phyloP scores from a whole-genome alignment of 2,888 invertebrate species.

The Tenthredo notha region DNA sequence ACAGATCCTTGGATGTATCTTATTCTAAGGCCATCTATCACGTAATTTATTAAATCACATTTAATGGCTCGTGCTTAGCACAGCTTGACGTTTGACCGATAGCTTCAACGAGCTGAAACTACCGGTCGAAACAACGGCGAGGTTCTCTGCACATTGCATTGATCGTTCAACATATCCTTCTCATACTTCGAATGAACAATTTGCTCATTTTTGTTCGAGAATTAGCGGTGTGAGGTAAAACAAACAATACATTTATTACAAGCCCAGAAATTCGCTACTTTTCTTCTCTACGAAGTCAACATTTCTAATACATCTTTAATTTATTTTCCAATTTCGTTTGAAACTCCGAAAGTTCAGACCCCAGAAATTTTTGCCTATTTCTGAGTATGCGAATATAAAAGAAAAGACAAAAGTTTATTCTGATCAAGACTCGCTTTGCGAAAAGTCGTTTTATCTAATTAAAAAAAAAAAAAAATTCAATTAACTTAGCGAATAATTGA shows the following conservation, averaged over 20 bases:
- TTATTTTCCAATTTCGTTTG: too few species aligned
- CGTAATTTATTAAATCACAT: constrained; percentile 40
- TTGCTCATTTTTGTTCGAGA: neutral
- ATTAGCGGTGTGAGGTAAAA: neutral
- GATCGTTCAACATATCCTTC: neutral
- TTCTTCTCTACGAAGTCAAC: neutral
- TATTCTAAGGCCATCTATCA: constrained; percentile 33
- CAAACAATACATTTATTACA: neutral
- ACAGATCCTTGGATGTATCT: constrained; percentile 17
- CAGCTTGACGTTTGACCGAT: constrained; percentile 42
- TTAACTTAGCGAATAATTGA: neutral
- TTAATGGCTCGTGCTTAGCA: constrained; percentile 26
- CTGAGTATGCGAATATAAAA: too few species aligned
- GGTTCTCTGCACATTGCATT: neutral
- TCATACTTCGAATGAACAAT: neutral
- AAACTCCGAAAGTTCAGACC: too few species aligned
- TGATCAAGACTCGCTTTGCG: too few species aligned
- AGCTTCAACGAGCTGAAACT: constrained; percentile 19
- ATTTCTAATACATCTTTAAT: too few species aligned
- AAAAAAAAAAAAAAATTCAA: too few species aligned
- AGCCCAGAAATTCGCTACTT: neutral
- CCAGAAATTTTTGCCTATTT: too few species aligned
- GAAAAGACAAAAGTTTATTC: too few species aligned
- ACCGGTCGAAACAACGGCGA: constrained; percentile 22
- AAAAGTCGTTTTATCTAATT: too few species aligned